Evolutionary conservation across 2,888 invertebrate genomes (phyloP).

Genomic region (Herminia tarsipennalis): DNA sequence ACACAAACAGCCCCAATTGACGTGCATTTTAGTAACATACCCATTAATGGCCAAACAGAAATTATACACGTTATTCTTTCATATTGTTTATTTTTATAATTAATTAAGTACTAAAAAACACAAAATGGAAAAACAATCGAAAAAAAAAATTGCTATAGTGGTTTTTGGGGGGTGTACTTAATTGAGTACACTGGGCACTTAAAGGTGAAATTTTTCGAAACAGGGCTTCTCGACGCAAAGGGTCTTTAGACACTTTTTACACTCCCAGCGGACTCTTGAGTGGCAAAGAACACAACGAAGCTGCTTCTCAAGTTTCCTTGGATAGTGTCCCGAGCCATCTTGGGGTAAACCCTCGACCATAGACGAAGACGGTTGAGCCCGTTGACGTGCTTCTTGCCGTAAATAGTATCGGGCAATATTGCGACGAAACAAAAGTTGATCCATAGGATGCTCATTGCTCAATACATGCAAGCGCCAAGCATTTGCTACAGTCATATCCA

Average conservation of each 20-base stretch:
- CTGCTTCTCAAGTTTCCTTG: neutral
- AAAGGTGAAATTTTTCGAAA: neutral
- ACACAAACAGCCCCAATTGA: too few relatives aligned
- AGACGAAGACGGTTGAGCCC: neutral
- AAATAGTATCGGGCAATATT: neutral
- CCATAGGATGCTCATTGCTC: neutral
- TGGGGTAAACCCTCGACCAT: too few relatives aligned
- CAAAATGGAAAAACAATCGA: neutral
- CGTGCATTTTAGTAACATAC: too few relatives aligned
- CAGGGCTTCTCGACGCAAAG: neutral
- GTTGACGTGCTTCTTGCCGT: neutral
- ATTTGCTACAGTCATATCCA: neutral
- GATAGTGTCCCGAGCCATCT: neutral
- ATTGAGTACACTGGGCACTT: neutral
- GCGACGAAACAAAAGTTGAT: neutral
- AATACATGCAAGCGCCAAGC: neutral
- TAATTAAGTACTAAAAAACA: neutral
- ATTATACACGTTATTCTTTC: neutral
- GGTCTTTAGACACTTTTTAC: neutral
- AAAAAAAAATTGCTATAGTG: neutral
- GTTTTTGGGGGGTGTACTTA: neutral
- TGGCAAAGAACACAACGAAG: neutral
- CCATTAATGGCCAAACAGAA: neutral
- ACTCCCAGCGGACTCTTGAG: neutral
- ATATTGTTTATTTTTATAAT: neutral